Evolutionary conservation across 2,888 invertebrate genomes (phyloP), one percentile per base, ranked within the genome.

Genomic region (Nomada goodeniana): DNA sequence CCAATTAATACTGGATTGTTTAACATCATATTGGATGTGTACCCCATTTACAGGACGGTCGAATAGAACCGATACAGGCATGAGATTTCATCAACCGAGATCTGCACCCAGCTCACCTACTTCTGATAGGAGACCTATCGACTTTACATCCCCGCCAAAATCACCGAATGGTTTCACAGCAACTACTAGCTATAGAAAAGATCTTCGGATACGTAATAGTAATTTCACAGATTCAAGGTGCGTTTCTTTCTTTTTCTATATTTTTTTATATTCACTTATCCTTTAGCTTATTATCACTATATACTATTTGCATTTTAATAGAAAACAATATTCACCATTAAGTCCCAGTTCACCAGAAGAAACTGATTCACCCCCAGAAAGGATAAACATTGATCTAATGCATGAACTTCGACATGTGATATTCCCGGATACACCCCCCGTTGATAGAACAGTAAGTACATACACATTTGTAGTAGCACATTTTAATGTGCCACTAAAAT

Each of bases 101-200:
- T 96, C 96, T 4, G 96, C 96, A 1, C 96, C 96, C 2, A 96
- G 95, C 91, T 96, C 96, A 23, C 96, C 96, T 0, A 95, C 96
- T 0, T 94, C 95, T 82, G 95, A 95, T 73, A 95, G 95, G 89
- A 94, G 95, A 85, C 92, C 94, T 80, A 92, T 92, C 89, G 92
- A 93, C 84, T 89, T 94, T 89, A 86, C 94, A 87, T 87, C 94
- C 75, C 88, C 94, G 7, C 91, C 93, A 20, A 93, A 93, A 85
- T 92, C 93, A 13, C 92, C 93, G 1, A 93, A 92, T 72, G 91
- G 92, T 63, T 91, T 93, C 50, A 92, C 92, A 13, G 93, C 93
- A 3, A 91, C 93, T 9, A 93, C 92, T 26, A 93, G 92, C 84
- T 93, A 93, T 47, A 90, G 93, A 29, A 93, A 93, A 85, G 93